Evolutionary conservation across 2,797 vertebrate genomes (phyloP).

Genomic region (Arrhamphus sclerolepis): DNA sequence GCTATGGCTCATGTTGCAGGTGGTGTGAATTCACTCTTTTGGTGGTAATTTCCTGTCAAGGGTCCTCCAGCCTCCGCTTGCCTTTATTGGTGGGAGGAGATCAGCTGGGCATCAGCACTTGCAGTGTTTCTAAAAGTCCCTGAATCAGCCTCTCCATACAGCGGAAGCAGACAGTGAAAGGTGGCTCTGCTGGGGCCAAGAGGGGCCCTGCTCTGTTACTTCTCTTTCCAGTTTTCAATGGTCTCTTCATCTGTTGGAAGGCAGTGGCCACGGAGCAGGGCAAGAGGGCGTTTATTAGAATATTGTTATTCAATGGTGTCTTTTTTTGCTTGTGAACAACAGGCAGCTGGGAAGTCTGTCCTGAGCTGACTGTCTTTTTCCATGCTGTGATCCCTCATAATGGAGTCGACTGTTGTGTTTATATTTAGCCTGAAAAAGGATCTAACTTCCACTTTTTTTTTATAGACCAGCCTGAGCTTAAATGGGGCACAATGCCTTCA

Average conservation of each 20-base stretch:
- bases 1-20: constrained; percentile 30
- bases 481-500: constrained; percentile 77
- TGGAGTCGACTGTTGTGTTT: constrained; percentile 91
- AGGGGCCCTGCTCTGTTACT: constrained; percentile 82
- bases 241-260: constrained; percentile 80
- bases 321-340: constrained; percentile 88
- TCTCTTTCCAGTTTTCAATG: constrained; percentile 81
- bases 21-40: constrained; percentile 81
- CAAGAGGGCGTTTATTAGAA: constrained; percentile 85
- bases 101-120: constrained; percentile 83
- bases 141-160: constrained; percentile 76
- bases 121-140: constrained; percentile 81
- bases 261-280: constrained; percentile 79
- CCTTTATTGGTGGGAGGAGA: constrained; percentile 84
- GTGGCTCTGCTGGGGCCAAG: constrained; percentile 81
- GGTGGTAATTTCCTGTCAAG: constrained; percentile 89
- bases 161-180: constrained; percentile 89
- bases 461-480: constrained; percentile 67
- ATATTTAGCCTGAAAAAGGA: constrained; percentile 85
- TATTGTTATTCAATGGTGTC: constrained; percentile 94
- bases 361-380: constrained; percentile 89
- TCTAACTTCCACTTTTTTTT: constrained; percentile 78
- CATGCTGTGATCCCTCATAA: constrained; percentile 86
- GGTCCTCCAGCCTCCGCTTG: constrained; percentile 82
- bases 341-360: constrained; percentile 88